A percentile compares a stretch with the other conserved stretches of the same genome.
These are phyloP conservation scores for Aeoliscus strigatus DNA, from an alignment of 2,797 vertebrate species.

Conservation along the genomic window DNA sequence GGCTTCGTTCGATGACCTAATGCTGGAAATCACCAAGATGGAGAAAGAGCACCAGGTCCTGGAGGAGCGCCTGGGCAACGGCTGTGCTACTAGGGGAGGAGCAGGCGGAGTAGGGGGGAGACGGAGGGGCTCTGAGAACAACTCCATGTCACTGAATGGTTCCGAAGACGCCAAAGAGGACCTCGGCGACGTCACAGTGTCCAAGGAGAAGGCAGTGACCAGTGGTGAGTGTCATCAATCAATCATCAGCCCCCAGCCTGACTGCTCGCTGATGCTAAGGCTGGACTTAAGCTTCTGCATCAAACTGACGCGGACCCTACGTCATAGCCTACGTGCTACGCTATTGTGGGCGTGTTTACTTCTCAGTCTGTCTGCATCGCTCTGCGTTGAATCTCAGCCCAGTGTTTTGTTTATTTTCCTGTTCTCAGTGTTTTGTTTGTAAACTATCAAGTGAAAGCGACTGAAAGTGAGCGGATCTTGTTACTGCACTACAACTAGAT, in stretches of 20 bases:
- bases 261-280: too few species aligned
- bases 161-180: slow-evolving; percentile 56
- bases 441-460: too few species aligned
- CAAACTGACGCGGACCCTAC: too few species aligned
- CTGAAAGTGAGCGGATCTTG: too few species aligned
- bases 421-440: too few species aligned
- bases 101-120: background rate
- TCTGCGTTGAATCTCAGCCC: too few species aligned
- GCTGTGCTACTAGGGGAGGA: background rate
- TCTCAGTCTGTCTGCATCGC: too few species aligned
- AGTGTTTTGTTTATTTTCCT: too few species aligned
- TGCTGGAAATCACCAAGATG: slow-evolving; percentile 75
- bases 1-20: slow-evolving; percentile 76
- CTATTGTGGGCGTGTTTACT: too few species aligned
- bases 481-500: too few species aligned
- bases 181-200: background rate
- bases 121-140: slow-evolving; percentile 48
- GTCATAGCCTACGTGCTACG: too few species aligned
- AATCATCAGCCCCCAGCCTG: background rate
- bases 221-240: slow-evolving; percentile 28
- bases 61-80: slow-evolving; percentile 49
- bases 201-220: slow-evolving; percentile 24
- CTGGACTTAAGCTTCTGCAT: too few species aligned
- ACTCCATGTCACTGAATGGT: slow-evolving; percentile 56
- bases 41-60: slow-evolving; percentile 66